Evolutionary conservation across 2,797 vertebrate genomes (phyloP), one percentile per base, ranked within the genome.

Genomic region (Chlorospingus flavigularis): DNA sequence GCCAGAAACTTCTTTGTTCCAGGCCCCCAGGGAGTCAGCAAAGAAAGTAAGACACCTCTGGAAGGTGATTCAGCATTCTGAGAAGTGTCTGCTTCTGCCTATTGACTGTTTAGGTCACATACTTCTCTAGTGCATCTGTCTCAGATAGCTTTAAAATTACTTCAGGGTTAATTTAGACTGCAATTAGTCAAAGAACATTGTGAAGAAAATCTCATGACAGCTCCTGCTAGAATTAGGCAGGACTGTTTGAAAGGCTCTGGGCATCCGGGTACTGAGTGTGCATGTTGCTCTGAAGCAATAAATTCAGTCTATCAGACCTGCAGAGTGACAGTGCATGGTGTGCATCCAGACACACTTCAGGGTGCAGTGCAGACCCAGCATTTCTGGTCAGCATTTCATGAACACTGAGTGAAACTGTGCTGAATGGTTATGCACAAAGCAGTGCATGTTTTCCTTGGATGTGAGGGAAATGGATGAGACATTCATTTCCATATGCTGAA

Each of bases 1-100:
- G 75, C 35, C 78, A 94, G 67, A 91, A 95, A 37, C n/a, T 77
- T 92, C 57, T 54, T 80, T 77, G 72, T 63, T 88, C 26, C 82
- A 51, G 82, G 94, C 45, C 53, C 25, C 35, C 66, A 26, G 42
- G 53, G 37, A 88, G 42, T 68, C 50, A 92, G 40, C 3, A 19
- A 53, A 62, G 51, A 57, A 78, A 86, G 54, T 42, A 7, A 90
- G 43, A 79, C 71, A 91, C n/a, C 73, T 80, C 65, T 86, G 84
- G 57, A 83, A 92, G 68, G 68, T 92, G 81, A 89, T 71, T 94
- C 82, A 88, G 45, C 71, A 71, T 37, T 37, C 48, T 71, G 55
- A 85, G 53, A 88, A 88, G 51, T 23, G n/a, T 73, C 86, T 82
- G 17, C 9, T 55, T 87, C 53, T 85, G 43, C 12, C 28, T 66